A percentile compares a stretch with the other conserved stretches of the same genome.
These are phyloP conservation scores for Erebia ligea DNA, from an alignment of 2,888 invertebrate species.

Conservation along the genomic window DNA sequence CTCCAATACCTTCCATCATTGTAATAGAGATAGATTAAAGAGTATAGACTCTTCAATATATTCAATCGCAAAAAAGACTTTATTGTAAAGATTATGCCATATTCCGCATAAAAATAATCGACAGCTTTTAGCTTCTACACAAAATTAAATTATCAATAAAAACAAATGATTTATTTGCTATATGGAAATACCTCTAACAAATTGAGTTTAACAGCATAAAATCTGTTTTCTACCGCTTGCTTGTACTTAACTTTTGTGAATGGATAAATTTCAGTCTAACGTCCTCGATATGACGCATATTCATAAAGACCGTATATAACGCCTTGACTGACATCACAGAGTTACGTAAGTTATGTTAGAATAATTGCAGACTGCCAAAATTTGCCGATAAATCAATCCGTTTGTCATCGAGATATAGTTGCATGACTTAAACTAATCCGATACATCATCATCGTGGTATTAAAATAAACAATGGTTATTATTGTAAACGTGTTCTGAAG, in stretches of 20 bases:
- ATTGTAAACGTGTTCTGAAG: constrained; percentile 21
- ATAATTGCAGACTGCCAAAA: constrained; percentile 62
- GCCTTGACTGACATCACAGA: constrained; percentile 60
- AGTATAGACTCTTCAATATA: too few species aligned
- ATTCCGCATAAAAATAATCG: too few species aligned
- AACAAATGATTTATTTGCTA: too few species aligned
- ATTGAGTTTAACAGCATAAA: too few species aligned
- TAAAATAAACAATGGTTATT: constrained; percentile 38
- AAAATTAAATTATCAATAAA: too few species aligned
- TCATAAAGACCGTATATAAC: constrained; percentile 61
- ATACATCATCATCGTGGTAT: constrained; percentile 44
- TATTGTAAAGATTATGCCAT: too few species aligned
- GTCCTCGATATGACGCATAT: constrained; percentile 52
- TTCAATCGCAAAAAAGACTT: too few species aligned
- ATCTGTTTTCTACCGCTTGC: too few species aligned
- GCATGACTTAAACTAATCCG: constrained; percentile 40
- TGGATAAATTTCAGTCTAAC: constrained; percentile 15
- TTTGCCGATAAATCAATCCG: constrained; percentile 58
- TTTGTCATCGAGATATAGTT: constrained; percentile 54
- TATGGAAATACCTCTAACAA: too few species aligned
- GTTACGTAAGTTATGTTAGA: constrained; percentile 61
- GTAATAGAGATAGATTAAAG: too few species aligned
- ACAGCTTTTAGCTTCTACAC: too few species aligned
- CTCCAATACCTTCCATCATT: too few species aligned
- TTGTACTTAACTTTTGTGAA: neutral